Evolutionary conservation across 2,113 vertebrate species (phyloP).

Genomic region (Upupa epops): DNA sequence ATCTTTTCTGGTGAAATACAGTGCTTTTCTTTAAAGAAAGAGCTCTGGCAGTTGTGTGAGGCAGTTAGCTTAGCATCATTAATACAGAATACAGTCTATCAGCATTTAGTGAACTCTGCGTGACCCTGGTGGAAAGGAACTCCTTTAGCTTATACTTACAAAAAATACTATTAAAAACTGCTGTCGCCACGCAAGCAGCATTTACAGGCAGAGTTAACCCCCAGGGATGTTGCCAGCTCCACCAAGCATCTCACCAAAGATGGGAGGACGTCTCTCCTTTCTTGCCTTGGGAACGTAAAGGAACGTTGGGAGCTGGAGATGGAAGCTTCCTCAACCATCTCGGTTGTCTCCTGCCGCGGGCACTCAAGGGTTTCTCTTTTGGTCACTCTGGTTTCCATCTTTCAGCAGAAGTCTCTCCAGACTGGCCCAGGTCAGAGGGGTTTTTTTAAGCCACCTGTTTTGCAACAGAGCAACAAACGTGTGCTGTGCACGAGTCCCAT

Average conservation of each 20-base stretch:
- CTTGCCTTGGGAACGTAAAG: background rate
- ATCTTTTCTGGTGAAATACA: slow-evolving; percentile 62
- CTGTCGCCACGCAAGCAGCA: slow-evolving; percentile 52
- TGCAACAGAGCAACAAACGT: background rate
- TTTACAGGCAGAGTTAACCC: slow-evolving; percentile 45
- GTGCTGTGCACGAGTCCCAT: background rate
- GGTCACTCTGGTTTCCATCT: background rate
- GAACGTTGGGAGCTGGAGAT: background rate
- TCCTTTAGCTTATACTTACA: slow-evolving; percentile 59
- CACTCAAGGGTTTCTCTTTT: background rate
- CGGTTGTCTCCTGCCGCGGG: background rate
- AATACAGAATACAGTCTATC: slow-evolving; percentile 62
- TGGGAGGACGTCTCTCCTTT: slow-evolving; percentile 15
- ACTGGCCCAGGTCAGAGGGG: accelerated
- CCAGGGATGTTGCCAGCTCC: background rate
- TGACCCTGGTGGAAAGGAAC: slow-evolving; percentile 58
- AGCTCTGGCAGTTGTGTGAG: slow-evolving; percentile 51
- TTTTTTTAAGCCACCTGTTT: background rate
- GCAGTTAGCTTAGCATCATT: slow-evolving; percentile 65
- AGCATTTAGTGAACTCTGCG: slow-evolving; percentile 68
- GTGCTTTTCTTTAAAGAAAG: slow-evolving; percentile 68
- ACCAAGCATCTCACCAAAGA: slow-evolving; percentile 24
- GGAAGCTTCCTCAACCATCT: background rate
- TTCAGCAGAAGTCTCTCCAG: background rate
- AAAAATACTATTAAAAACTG: slow-evolving; percentile 69